These are phyloP conservation scores for Volucella inanis DNA, from an alignment of 2,888 invertebrate genomes.

Conservation along the genomic window DNA sequence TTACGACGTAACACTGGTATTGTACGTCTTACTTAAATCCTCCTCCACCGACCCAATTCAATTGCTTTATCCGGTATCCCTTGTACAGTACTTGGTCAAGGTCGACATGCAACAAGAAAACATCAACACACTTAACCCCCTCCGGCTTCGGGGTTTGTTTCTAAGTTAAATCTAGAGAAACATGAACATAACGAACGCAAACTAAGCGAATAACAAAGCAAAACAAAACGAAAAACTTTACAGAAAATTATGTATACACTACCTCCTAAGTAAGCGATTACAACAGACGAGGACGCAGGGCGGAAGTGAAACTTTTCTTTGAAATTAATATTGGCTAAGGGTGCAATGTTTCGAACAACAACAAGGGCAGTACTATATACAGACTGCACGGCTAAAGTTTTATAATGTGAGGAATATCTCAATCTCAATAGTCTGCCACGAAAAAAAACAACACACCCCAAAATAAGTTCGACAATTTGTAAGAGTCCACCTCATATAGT, in stretches of 20 bases:
- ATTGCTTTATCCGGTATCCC: conserved; percentile 49
- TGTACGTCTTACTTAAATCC: conserved; percentile 32
- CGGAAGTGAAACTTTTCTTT: conserved; percentile 33
- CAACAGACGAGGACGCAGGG: neutral
- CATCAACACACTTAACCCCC: neutral
- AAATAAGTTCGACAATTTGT: conserved; percentile 43
- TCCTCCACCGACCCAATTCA: conserved; percentile 43
- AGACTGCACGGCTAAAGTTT: conserved; percentile 49
- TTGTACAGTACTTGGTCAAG: conserved; percentile 66
- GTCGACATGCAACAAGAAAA: conserved; percentile 68
- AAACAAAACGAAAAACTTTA: conserved; percentile 37
- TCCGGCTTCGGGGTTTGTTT: conserved; percentile 2
- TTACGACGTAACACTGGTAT: conserved; percentile 29
- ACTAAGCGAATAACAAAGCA: conserved; percentile 19
- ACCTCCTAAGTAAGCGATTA: conserved; percentile 53
- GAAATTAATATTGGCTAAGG: conserved; percentile 15
- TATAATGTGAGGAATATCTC: conserved; percentile 50
- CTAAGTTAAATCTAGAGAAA: conserved; percentile 47
- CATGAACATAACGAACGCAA: conserved; percentile 48
- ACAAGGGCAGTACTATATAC: neutral
- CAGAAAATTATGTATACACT: conserved; percentile 45
- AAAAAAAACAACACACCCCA: neutral
- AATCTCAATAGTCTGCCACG: conserved; percentile 31
- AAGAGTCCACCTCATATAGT: conserved; percentile 2
- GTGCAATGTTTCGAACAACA: neutral